A percentile compares a stretch with the other conserved stretches of the same genome.
Evolutionary conservation across 2,797 vertebrate species (phyloP).

Genomic region (Menidia menidia): DNA sequence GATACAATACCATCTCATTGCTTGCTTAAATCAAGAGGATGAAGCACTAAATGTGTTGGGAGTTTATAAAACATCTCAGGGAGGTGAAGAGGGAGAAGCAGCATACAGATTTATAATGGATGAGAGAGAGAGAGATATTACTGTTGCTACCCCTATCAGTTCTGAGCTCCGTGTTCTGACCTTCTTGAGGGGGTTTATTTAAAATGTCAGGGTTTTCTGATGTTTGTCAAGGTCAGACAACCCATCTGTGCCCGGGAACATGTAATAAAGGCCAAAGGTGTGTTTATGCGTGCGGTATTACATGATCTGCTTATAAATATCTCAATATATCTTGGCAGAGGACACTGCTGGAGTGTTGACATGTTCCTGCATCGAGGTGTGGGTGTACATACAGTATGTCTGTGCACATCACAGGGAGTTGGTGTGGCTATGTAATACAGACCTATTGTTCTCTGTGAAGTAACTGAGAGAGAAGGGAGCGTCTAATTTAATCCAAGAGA

Average conservation of each 20-base stretch:
- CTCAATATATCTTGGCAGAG: conserved; percentile 22
- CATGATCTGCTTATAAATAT: conserved; percentile 56
- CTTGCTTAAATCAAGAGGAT: conserved; percentile 40
- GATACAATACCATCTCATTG: conserved; percentile 24
- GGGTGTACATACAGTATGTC: conserved; percentile 28
- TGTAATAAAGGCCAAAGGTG: conserved; percentile 47
- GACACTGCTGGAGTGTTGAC: conserved; percentile 24
- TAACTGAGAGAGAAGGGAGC: conserved; percentile 52
- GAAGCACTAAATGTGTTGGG: conserved; percentile 21
- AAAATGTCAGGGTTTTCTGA: conserved; percentile 54
- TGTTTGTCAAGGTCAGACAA: conserved; percentile 36
- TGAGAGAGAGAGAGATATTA: conserved; percentile 39
- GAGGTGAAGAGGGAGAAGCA: conserved; percentile 1
- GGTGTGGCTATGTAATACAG: conserved; percentile 51
- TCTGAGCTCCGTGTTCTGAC: conserved; percentile 36
- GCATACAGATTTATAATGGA: conserved; percentile 29
- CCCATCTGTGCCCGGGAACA: conserved; percentile 38
- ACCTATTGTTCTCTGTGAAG: conserved; percentile 57
- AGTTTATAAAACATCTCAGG: conserved; percentile 13
- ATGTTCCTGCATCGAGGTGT: conserved; percentile 38
- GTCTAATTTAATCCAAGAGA: conserved; percentile 34
- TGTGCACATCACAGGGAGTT: conserved; percentile 25
- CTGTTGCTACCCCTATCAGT: conserved; percentile 18
- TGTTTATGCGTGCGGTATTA: conserved; percentile 46
- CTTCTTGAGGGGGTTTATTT: conserved; percentile 28